phyloP scores from a whole-genome alignment of 2,113 vertebrate species.

The Muscicapa adusta region DNA sequence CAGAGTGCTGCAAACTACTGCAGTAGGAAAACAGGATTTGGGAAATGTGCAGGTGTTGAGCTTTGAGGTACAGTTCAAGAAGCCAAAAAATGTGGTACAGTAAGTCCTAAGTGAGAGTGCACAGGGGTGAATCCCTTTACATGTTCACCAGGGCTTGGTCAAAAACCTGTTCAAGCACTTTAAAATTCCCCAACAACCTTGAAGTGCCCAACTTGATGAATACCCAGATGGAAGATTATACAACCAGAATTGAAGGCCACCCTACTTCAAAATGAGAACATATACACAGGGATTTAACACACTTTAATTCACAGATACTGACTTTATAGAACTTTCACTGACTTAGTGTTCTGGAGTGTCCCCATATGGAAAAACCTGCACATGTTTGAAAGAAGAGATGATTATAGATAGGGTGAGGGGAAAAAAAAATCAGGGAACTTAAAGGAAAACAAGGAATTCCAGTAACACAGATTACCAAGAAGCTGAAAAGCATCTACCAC shows the following conservation, averaged over 20 bases:
- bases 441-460: not conserved
- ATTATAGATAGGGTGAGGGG: not conserved
- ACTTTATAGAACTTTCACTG: not conserved
- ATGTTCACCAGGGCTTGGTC: not conserved
- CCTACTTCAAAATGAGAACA: conserved; percentile 33
- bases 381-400: not conserved
- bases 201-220: not conserved
- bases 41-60: not conserved
- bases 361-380: not conserved
- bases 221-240: not conserved
- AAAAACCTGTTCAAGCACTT: not conserved
- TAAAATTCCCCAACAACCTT: not conserved
- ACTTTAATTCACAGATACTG: not conserved
- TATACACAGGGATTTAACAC: conserved; percentile 37
- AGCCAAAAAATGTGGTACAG: not conserved
- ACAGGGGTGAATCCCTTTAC: not conserved
- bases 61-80: not conserved
- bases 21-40: not conserved
- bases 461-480: not conserved
- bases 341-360: not conserved
- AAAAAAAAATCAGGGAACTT: not conserved
- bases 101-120: not conserved
- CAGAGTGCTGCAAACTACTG: not conserved
- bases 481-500: not conserved
- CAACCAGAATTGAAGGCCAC: not conserved